A percentile compares a stretch with the other conserved stretches of the same genome.
Evolutionary conservation across 92 coral and sea anemone species (phyloP).

Genomic region (Metridium senile): DNA sequence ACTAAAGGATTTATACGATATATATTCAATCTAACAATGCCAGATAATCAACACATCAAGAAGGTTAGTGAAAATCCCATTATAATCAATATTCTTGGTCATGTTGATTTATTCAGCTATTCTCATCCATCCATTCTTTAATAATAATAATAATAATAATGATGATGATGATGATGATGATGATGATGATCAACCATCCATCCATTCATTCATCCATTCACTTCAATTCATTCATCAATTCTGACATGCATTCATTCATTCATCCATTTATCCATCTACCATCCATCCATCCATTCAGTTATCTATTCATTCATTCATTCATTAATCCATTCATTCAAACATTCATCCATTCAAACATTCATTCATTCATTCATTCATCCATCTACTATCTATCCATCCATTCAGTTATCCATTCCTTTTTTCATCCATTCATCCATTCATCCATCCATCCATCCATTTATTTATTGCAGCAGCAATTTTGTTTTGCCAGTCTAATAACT

Average conservation of each 20-base stretch:
- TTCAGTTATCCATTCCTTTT: too few species aligned
- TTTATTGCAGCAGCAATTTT: too few species aligned
- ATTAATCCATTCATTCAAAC: not conserved
- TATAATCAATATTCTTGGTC: too few species aligned
- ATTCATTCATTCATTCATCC: not conserved
- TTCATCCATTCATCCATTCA: too few species aligned
- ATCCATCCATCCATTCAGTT: not conserved
- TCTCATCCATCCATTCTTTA: too few species aligned
- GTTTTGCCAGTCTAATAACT: too few species aligned
- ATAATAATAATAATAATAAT: too few species aligned
- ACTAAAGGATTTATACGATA: not conserved
- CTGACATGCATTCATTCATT: not conserved
- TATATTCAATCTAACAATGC: not conserved
- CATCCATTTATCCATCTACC: not conserved
- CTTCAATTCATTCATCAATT: not conserved
- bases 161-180: too few species aligned
- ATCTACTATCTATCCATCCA: too few species aligned
- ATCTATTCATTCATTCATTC: not conserved
- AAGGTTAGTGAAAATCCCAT: not conserved
- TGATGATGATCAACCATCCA: too few species aligned
- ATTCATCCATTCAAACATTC: not conserved
- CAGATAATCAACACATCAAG: not conserved
- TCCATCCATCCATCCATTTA: too few species aligned
- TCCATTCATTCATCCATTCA: not conserved
- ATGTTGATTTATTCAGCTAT: too few species aligned